phyloP scores from a whole-genome alignment of 2,113 vertebrate genomes.

The Aplodontia rufa region DNA sequence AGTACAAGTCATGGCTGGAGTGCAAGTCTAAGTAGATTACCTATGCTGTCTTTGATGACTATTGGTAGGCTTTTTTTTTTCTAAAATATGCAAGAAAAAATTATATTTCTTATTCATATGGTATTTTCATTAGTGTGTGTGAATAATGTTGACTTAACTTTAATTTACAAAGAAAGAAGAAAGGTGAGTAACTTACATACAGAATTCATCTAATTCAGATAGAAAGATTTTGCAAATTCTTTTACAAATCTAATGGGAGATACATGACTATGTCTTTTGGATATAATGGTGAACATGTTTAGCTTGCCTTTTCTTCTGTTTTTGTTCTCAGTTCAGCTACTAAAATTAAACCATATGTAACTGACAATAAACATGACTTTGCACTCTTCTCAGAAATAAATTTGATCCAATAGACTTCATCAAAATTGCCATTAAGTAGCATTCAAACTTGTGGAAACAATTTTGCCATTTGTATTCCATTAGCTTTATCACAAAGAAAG shows the following conservation, averaged over 20 bases:
- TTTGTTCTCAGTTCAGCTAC: not conserved
- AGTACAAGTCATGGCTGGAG: not conserved
- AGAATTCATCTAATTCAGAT: not conserved
- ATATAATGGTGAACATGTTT: not conserved
- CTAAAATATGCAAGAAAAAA: not conserved
- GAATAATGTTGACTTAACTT: not conserved
- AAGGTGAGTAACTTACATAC: not conserved
- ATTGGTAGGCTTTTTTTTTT: not conserved
- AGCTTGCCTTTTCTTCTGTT: not conserved
- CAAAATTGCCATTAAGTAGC: not conserved
- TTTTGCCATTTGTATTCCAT: not conserved
- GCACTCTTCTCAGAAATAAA: constrained; percentile 5
- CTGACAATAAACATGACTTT: not conserved
- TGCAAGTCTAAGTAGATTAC: not conserved
- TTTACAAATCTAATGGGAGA: not conserved
- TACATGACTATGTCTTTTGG: not conserved
- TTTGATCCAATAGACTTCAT: not conserved
- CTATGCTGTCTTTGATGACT: not conserved
- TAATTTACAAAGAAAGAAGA: not conserved
- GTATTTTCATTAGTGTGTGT: not conserved
- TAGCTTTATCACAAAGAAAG: not conserved
- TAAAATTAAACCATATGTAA: not conserved
- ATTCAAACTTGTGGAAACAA: not conserved
- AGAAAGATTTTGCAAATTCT: not conserved
- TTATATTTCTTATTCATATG: not conserved